A percentile compares a stretch with the other conserved stretches of the same genome.
These are phyloP conservation scores for Stichopus chloronotus DNA, from an alignment of 35 echinoderm and acorn worm genomes.

Conservation along the genomic window DNA sequence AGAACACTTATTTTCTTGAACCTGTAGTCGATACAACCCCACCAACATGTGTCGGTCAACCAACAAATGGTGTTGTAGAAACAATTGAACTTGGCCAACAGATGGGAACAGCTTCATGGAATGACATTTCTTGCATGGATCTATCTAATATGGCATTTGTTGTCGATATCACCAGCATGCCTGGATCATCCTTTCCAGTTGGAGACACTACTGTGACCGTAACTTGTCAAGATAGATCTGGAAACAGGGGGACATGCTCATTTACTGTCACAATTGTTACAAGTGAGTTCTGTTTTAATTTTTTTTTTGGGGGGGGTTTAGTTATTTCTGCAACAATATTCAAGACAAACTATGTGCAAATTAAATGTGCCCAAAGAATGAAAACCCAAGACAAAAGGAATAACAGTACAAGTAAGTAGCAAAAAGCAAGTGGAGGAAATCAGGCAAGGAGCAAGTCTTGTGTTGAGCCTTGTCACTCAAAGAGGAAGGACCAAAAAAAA, in stretches of 20 bases:
- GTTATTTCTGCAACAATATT: not conserved
- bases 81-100: conserved; percentile 16
- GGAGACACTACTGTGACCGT: conserved; percentile 44
- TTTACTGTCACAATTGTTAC: conserved; percentile 43
- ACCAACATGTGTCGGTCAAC: not conserved
- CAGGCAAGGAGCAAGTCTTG: too few relatives aligned
- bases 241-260: conserved; percentile 22
- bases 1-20: not conserved
- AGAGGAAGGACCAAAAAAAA: too few relatives aligned
- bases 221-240: conserved; percentile 41
- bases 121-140: not conserved
- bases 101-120: not conserved
- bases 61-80: not conserved
- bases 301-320: not conserved
- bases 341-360: too few relatives aligned
- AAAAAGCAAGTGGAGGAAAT: too few relatives aligned
- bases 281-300: not conserved
- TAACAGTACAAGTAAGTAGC: too few relatives aligned
- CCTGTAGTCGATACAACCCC: conserved; percentile 22
- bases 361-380: too few relatives aligned
- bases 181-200: conserved; percentile 42
- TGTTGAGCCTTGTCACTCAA: too few relatives aligned
- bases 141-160: not conserved
- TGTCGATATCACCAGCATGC: not conserved
- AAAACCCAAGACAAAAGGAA: too few relatives aligned